Evolutionary conservation across 2,113 vertebrate species (phyloP).

Genomic region (Dolichallabes microphthalmus): DNA sequence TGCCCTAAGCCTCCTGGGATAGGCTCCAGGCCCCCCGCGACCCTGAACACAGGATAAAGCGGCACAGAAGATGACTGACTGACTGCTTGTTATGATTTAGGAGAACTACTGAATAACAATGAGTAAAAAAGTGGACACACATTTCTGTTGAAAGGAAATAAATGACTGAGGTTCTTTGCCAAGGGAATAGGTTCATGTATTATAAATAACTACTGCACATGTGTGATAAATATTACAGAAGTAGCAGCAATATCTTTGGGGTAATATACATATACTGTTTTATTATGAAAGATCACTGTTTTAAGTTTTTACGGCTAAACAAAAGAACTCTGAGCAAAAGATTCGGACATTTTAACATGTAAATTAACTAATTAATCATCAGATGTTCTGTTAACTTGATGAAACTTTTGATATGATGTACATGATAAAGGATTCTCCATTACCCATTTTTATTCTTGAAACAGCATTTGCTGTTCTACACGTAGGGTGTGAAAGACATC

Average conservation of each 20-base stretch:
- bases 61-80: no score
- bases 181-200: conserved; percentile 20
- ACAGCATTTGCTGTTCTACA: not conserved
- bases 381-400: not conserved
- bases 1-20: no score
- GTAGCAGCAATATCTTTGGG: not conserved
- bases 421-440: not conserved
- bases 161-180: not conserved
- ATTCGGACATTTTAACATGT: not conserved
- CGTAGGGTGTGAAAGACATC: not conserved
- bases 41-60: no score
- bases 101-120: conserved; percentile 40
- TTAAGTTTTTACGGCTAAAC: not conserved
- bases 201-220: conserved; percentile 1
- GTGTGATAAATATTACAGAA: conserved; percentile 4
- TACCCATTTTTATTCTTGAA: not conserved
- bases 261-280: conserved; percentile 1
- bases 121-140: conserved; percentile 27
- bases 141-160: conserved; percentile 17
- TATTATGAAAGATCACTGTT: not conserved
- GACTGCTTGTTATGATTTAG: conserved; percentile 24
- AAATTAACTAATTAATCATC: not conserved
- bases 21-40: no score
- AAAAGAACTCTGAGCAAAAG: not conserved
- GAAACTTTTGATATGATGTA: not conserved